Percentiles rank a stretch among this genome's conserved stretches.
phyloP scores from a whole-genome alignment of 2,888 invertebrate species.

The Sympetrum striolatum region DNA sequence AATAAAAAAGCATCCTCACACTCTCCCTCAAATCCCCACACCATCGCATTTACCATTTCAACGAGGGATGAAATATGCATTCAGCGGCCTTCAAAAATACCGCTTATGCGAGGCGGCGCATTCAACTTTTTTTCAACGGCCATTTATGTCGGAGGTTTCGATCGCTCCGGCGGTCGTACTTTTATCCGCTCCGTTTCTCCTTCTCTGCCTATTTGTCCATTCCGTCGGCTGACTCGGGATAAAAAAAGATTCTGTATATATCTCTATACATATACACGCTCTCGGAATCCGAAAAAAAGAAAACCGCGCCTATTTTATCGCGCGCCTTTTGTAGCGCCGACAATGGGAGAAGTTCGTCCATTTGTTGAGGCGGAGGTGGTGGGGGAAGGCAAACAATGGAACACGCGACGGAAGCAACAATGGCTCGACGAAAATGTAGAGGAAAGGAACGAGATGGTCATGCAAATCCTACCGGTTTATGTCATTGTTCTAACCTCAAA shows the following conservation, averaged over 20 bases:
- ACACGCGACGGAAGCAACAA: neutral
- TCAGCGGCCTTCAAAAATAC: constrained; percentile 9
- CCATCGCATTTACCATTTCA: neutral
- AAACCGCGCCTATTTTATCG: neutral
- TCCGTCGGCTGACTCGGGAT: neutral
- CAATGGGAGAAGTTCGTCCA: constrained; percentile 7
- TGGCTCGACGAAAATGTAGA: neutral
- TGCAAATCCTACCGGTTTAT: constrained; percentile 12
- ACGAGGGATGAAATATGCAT: neutral
- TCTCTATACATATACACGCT: neutral
- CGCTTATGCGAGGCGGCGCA: neutral
- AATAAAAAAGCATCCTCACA: neutral
- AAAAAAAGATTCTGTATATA: neutral
- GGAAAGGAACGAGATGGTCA: constrained; percentile 3
- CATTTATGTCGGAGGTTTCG: neutral
- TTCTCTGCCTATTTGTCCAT: neutral
- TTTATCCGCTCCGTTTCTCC: constrained; percentile 10
- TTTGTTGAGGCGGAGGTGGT: neutral
- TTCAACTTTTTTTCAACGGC: neutral
- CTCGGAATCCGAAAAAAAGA: neutral
- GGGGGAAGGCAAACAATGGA: neutral
- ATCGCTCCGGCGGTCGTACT: neutral
- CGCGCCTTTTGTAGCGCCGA: neutral
- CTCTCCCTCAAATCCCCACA: neutral
- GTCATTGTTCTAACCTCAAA: neutral